These are phyloP conservation scores for Frankliniella intonsa DNA, from an alignment of 2,888 invertebrate species.

Conservation along the genomic window DNA sequence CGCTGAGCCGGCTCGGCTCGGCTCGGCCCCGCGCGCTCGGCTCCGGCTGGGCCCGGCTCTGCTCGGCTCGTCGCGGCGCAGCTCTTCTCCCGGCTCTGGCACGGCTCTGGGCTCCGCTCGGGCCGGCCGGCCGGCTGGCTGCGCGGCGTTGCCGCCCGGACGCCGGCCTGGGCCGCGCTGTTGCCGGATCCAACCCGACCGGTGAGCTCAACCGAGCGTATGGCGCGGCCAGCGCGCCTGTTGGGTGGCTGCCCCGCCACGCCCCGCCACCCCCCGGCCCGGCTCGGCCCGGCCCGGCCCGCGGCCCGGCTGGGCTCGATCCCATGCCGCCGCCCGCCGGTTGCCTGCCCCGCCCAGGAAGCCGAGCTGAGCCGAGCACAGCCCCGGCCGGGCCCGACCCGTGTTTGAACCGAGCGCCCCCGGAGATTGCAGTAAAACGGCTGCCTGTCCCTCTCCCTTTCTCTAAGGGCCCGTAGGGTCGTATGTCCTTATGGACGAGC, in stretches of 20 bases:
- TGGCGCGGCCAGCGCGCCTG: constrained; percentile 2
- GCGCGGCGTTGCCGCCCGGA: not conserved
- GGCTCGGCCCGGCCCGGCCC: not conserved
- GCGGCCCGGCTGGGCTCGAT: too few relatives aligned
- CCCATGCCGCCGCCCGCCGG: too few relatives aligned
- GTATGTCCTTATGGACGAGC: too few relatives aligned
- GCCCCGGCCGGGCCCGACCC: too few relatives aligned
- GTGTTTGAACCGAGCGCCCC: too few relatives aligned
- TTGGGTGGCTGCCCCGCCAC: not conserved
- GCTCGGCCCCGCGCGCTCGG: not conserved
- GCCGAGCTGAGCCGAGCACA: too few relatives aligned
- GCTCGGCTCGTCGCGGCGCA: not conserved
- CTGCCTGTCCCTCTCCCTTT: too few relatives aligned
- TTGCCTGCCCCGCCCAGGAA: too few relatives aligned
- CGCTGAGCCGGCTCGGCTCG: not conserved
- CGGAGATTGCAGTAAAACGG: too few relatives aligned
- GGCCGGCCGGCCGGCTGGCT: not conserved
- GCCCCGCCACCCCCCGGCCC: too few relatives aligned
- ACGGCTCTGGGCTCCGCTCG: not conserved
- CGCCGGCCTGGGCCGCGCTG: not conserved
- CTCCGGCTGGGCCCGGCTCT: not conserved
- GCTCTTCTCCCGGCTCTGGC: not conserved
- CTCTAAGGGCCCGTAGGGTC: too few relatives aligned
- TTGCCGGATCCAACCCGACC: constrained; percentile 5
- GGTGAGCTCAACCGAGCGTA: constrained; percentile 1